Percentiles rank a stretch among this genome's conserved stretches.
Conservation (phyloP, 1,140 invertebrate species). For the Atta cephalotes region DNA sequence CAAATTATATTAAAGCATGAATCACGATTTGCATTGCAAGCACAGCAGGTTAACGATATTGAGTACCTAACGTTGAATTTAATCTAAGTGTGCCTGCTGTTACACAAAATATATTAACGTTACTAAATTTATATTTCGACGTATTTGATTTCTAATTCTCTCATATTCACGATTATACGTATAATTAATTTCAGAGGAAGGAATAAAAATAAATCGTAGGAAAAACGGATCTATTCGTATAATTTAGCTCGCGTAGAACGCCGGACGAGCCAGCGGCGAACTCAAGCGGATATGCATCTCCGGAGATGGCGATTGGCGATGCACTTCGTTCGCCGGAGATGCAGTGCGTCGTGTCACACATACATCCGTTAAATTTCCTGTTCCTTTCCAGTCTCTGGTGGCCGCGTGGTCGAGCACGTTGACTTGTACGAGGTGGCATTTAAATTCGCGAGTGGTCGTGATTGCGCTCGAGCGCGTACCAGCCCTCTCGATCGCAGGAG, state of each 20-base stretch:
- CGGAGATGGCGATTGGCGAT: slow-evolving; percentile 44
- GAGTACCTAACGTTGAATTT: not conserved
- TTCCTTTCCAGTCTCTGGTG: not conserved
- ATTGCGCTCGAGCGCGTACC: slow-evolving; percentile 55
- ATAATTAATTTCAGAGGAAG: not conserved
- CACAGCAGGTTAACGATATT: slow-evolving; percentile 23
- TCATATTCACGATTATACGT: not conserved
- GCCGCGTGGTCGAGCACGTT: not conserved
- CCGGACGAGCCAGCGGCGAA: not conserved
- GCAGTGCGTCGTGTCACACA: slow-evolving; percentile 2
- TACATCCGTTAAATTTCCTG: slow-evolving; percentile 32
- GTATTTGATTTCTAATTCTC: not conserved
- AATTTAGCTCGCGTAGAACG: not conserved
- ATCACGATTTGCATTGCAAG: slow-evolving; percentile 15
- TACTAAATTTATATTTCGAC: not conserved
- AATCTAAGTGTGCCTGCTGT: not conserved
- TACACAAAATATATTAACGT: not conserved
- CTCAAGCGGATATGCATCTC: slow-evolving; percentile 30
- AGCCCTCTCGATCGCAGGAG: slow-evolving; percentile 51
- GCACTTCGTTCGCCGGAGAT: slow-evolving; percentile 9
- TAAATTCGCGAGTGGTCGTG: slow-evolving; percentile 74
- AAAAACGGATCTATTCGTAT: not conserved
- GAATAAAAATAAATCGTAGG: not conserved
- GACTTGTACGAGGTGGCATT: slow-evolving; percentile 64
- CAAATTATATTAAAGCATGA: slow-evolving; percentile 33